Base-by-base conservation (phyloP, 2,888 invertebrate genomes). In the Zygaena filipendulae region DNA sequence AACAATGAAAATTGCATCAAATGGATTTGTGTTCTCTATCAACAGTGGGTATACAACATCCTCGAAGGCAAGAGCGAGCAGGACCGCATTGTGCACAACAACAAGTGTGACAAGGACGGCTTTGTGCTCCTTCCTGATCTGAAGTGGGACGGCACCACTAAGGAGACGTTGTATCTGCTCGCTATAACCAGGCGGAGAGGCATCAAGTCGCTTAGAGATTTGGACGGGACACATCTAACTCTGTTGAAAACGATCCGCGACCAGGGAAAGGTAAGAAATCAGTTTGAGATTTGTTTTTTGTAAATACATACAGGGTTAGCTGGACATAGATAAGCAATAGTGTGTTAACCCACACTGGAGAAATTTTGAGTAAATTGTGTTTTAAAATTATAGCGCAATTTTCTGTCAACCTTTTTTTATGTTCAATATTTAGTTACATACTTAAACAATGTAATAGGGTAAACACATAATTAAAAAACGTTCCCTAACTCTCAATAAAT, bases 1-100 rank as follows among this genome's bases (percentile, higher is more conserved):
- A n/a, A n/a, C n/a, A n/a, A n/a, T n/a, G n/a, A n/a, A n/a, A n/a
- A n/a, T n/a, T n/a, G n/a, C n/a, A n/a, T n/a, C n/a, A n/a, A n/a
- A n/a, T n/a, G n/a, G n/a, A n/a, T n/a, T n/a, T n/a, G n/a, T n/a
- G n/a, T n/a, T n/a, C n/a, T n/a, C n/a, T n/a, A n/a, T n/a, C n/a
- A n/a, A 11, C 70, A 97, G 93, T 99, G 99, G 99, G 91, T 98
- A 0, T 91, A 93, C 63, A 99, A 99, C 62, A 95, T 99, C 37
- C 64, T 99, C 28, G 91, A 95, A 30, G 94, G 95, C 50, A 93
- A 91, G 59, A 87, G 89, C 24, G 99, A 99, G 77, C 77, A 82
- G 2, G 97, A 98, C 12, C 84, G 94, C 38, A 88, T 99, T 25
- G 82, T 96, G 4, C 90, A 86, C 58, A 47, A 82, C 3, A 81